Evolutionary conservation across 2,797 vertebrate genomes (phyloP).

Genomic region (Pseudochirops corinnae): DNA sequence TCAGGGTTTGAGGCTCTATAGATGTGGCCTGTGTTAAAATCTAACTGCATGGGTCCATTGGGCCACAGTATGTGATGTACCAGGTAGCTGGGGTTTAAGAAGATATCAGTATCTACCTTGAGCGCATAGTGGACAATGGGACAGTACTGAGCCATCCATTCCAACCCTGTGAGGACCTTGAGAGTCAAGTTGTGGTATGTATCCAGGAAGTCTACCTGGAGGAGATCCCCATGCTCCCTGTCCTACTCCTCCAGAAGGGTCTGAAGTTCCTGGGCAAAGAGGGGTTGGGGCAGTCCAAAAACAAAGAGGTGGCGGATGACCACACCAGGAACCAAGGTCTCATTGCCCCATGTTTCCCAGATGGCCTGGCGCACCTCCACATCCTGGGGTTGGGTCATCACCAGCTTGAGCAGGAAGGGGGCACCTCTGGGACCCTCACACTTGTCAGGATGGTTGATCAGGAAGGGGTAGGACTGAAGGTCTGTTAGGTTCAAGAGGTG

Average conservation of each 20-base stretch:
- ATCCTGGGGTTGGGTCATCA: no score
- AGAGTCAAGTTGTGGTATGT: constrained; percentile 90
- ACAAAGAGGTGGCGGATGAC: not conserved
- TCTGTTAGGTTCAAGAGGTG: fast-evolving
- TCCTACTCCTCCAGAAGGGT: constrained; percentile 61
- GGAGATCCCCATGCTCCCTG: no score
- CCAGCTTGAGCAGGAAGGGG: no score
- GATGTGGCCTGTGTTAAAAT: constrained; percentile 86
- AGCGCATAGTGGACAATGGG: no score
- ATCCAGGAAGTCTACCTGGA: not conserved
- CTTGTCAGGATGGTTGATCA: not conserved
- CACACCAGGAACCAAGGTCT: constrained; percentile 80
- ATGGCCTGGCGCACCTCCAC: no score
- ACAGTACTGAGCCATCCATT: no score
- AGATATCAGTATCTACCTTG: constrained; percentile 85
- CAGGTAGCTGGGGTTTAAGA: constrained; percentile 88
- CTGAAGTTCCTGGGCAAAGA: not conserved
- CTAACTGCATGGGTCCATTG: constrained; percentile 50
- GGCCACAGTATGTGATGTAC: constrained; percentile 72
- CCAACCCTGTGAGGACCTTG: constrained; percentile 83
- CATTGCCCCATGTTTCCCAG: constrained; percentile 82
- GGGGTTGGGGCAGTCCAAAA: constrained; percentile 77
- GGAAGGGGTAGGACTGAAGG: not conserved
- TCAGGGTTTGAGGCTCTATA: constrained; percentile 79
- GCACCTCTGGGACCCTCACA: no score